phyloP scores from a whole-genome alignment of 2,888 invertebrate genomes.

The Nesidiocoris tenuis region DNA sequence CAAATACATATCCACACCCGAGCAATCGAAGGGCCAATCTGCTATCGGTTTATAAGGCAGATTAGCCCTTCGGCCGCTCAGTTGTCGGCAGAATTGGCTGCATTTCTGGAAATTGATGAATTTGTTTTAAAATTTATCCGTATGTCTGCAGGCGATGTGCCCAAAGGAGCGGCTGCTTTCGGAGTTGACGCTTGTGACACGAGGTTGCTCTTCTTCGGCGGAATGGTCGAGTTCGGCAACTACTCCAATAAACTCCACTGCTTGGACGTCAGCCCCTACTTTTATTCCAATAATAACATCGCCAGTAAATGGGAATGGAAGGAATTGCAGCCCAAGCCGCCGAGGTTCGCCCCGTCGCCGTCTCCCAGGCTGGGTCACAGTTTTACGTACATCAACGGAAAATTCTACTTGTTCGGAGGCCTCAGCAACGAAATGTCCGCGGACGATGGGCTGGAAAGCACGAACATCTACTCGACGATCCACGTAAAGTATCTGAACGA shows the following conservation, averaged over 20 bases:
- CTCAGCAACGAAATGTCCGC: slow-evolving; percentile 61
- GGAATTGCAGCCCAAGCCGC: slow-evolving; percentile 81
- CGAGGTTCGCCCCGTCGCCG: slow-evolving; percentile 79
- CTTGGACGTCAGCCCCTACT: slow-evolving; percentile 61
- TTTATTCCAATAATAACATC: slow-evolving; percentile 21
- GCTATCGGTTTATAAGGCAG: no score
- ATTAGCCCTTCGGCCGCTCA: no score
- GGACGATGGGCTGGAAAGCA: slow-evolving; percentile 14
- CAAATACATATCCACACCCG: no score
- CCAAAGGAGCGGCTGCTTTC: slow-evolving; percentile 97
- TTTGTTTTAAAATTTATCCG: no score
- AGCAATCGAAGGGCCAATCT: no score
- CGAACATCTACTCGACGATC: slow-evolving; percentile 2
- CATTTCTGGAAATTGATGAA: no score
- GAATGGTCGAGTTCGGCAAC: slow-evolving; percentile 99
- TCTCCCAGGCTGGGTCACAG: slow-evolving; percentile 95
- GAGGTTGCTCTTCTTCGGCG: slow-evolving; percentile 93
- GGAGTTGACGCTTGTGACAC: slow-evolving; percentile 97
- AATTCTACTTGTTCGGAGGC: slow-evolving; percentile 94
- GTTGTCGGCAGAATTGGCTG: no score
- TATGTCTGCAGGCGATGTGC: slow-evolving; percentile 69
- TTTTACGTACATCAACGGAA: slow-evolving; percentile 89
- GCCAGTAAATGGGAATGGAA: slow-evolving; percentile 97
- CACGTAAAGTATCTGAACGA: slow-evolving; percentile 78
- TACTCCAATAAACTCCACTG: slow-evolving; percentile 97